Base-by-base conservation (phyloP, 2,888 invertebrate species). In the Acleris literana region DNA sequence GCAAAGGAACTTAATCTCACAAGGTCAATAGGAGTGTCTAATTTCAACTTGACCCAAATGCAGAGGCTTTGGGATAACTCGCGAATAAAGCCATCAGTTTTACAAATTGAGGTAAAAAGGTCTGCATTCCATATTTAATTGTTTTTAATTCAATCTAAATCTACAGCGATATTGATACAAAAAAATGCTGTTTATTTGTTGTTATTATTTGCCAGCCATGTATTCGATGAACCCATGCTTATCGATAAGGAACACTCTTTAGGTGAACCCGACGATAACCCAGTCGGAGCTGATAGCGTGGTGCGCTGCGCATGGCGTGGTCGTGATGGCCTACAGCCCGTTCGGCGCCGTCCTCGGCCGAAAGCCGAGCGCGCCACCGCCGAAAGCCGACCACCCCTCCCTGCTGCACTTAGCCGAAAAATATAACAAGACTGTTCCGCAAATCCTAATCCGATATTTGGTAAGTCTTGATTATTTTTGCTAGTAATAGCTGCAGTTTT, bases 31-130 rank as follows among this genome's bases (percentile, higher is more conserved):
- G 98, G 98, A 1, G 90, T 98, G 13, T 97, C 97, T 18, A 98
- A 98, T 85, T 98, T 98, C 81, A 98, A 97, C 83, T 93, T 94
- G 57, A 92, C 95, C 64, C 98, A 98, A 86, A 91, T 97, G 73
- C 93, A 95, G 72, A 93, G 96, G 60, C 78, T 98, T 48, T 86
- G 97, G 76, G 92, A 94, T 20, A 93, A 93, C 69, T 94, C 95
- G 48, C 91, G 85, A 69, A 93, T 96, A 64, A 94, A 95, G 75
- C 96, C 96, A 33, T 95, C 94, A 1, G 94, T 93, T 9, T 94
- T 95, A 76, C 96, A 96, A 84, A 94, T 92, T 71, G 93, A 88
- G 84, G 90, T 90, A 57, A 83, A 85, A 94, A 22, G n/a, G n/a
- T 1, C 7, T n/a, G 16, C 16, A n/a, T 46, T n/a, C n/a, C n/a